A percentile compares a stretch with the other conserved stretches of the same genome.
Evolutionary conservation across 2,797 vertebrate species (phyloP).

Genomic region (Sebastes iracundus): DNA sequence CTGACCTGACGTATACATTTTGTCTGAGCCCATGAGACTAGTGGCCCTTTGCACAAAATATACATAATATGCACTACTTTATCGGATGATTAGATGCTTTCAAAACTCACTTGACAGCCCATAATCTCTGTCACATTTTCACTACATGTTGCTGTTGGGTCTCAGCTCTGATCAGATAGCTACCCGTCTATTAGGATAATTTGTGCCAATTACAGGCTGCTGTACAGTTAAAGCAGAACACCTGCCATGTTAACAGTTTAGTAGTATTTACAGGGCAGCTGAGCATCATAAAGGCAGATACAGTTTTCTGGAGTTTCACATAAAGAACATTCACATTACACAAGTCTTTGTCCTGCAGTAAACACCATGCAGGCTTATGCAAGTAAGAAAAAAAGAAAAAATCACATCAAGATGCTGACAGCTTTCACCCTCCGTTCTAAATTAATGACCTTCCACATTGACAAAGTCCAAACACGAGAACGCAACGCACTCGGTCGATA

Average conservation of each 20-base stretch:
- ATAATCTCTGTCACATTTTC: not conserved
- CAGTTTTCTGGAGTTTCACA: conserved; percentile 11
- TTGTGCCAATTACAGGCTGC: conserved; percentile 2
- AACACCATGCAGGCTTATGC: conserved; percentile 6
- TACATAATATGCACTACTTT: conserved; percentile 1
- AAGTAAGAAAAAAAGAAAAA: not conserved
- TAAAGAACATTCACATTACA: conserved; percentile 9
- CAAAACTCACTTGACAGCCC: not conserved
- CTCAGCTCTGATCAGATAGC: conserved; percentile 17
- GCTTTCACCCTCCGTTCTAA: conserved; percentile 33
- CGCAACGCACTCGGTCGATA: conserved; percentile 35
- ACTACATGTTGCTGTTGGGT: not conserved
- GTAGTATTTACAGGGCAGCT: not conserved
- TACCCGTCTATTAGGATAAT: not conserved
- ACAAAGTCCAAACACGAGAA: conserved; percentile 41
- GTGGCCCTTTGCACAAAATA: conserved; percentile 14
- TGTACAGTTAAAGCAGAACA: conserved; percentile 11
- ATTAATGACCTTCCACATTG: conserved; percentile 43
- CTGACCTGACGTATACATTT: conserved; percentile 3
- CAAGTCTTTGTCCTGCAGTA: conserved; percentile 4
- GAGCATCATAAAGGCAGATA: conserved; percentile 19
- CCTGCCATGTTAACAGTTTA: conserved; percentile 18
- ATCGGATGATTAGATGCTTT: conserved; percentile 18
- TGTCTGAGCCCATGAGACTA: not conserved
- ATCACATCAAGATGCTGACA: conserved; percentile 37